Conservation (phyloP, 1,140 invertebrate genomes). For the Liolophura sinensis region DNA sequence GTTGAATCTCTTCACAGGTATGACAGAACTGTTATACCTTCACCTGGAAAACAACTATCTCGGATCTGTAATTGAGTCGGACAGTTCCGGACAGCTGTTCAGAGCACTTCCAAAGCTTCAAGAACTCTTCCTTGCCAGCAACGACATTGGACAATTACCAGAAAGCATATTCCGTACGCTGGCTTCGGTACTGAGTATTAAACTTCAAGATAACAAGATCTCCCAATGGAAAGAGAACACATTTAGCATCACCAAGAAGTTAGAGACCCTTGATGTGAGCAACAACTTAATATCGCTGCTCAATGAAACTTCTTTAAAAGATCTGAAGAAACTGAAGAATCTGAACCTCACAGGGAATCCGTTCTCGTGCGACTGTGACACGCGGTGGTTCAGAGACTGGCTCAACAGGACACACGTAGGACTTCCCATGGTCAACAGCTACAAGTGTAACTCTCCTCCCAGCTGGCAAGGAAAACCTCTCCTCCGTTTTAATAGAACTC, state of each 20-base stretch:
- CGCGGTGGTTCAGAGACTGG: constrained; percentile 42
- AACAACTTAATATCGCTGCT: constrained; percentile 34
- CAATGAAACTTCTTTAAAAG: constrained; percentile 25
- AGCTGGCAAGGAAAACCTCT: constrained; percentile 30
- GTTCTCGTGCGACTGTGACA: constrained; percentile 40
- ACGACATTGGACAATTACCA: constrained; percentile 22
- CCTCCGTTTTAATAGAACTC: constrained; percentile 27
- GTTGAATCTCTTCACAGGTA: constrained; percentile 17
- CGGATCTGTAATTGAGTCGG: constrained; percentile 18
- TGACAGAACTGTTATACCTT: constrained; percentile 25
- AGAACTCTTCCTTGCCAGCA: constrained; percentile 27
- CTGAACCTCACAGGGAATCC: constrained; percentile 36
- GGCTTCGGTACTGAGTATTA: constrained; percentile 15
- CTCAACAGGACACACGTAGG: constrained; percentile 28
- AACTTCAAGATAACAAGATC: constrained; percentile 27
- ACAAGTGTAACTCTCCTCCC: constrained; percentile 32
- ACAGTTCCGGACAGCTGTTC: constrained; percentile 24
- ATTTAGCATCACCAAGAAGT: constrained; percentile 17
- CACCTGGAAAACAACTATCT: constrained; percentile 34
- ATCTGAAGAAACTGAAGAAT: constrained; percentile 19
- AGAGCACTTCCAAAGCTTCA: constrained; percentile 23
- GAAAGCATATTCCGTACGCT: constrained; percentile 28
- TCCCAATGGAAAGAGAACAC: constrained; percentile 28
- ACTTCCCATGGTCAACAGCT: constrained; percentile 15
- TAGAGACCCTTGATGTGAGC: constrained; percentile 27